These are phyloP conservation scores for Rhodinocichla rosea DNA, from an alignment of 2,113 vertebrate species.

Conservation along the genomic window DNA sequence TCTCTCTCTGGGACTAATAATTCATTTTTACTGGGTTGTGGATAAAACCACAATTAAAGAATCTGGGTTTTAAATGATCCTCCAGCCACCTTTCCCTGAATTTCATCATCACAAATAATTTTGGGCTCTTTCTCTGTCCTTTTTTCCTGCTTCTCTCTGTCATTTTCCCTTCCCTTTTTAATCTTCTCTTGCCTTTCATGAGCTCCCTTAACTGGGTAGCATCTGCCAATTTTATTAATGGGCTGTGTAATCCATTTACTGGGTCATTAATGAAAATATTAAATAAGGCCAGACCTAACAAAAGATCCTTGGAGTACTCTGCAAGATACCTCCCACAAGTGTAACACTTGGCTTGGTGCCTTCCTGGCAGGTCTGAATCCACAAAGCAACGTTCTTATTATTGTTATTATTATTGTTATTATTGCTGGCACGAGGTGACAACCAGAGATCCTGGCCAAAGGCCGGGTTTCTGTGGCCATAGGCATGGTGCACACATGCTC, in stretches of 20 bases:
- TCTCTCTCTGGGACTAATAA: background rate
- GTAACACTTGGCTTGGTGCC: slow-evolving; percentile 44
- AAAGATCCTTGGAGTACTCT: slow-evolving; percentile 56
- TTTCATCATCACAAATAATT: background rate
- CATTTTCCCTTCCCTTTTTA: background rate
- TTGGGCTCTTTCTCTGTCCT: background rate
- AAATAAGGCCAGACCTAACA: slow-evolving; percentile 59
- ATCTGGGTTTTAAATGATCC: background rate
- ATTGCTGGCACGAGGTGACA: slow-evolving; percentile 51
- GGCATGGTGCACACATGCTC: slow-evolving; percentile 46
- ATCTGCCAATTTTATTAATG: slow-evolving; percentile 59
- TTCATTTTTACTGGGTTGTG: slow-evolving; percentile 4
- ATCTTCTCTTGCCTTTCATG: background rate
- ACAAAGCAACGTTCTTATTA: slow-evolving; percentile 40
- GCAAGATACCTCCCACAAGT: slow-evolving; percentile 61
- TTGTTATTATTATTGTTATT: slow-evolving; percentile 66
- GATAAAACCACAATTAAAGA: background rate
- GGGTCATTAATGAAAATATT: slow-evolving; percentile 61
- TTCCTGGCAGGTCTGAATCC: slow-evolving; percentile 40
- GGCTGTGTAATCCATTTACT: slow-evolving; percentile 53
- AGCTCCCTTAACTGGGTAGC: background rate
- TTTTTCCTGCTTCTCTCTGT: background rate
- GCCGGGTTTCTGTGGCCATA: background rate
- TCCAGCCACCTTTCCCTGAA: background rate
- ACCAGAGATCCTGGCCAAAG: slow-evolving; percentile 14